Base-by-base conservation (phyloP, 64 coral and sea anemone species). In the Orbicella faveolata region DNA sequence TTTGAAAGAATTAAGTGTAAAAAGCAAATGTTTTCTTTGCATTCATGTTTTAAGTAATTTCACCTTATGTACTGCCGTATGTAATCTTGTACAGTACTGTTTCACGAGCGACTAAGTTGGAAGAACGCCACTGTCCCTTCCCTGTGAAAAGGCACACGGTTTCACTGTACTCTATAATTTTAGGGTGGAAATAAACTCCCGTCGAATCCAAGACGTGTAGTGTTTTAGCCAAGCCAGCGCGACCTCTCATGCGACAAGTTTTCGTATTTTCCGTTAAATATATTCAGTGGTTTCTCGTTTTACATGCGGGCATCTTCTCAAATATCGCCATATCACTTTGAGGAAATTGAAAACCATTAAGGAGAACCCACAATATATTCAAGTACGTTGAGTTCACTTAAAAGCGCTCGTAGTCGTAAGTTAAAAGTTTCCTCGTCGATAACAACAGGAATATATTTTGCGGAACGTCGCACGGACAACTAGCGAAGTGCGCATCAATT, bases 301-400 rank as follows among this genome's bases (percentile, higher is more conserved):
- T 95, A 95, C 94, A 95, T 84, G 74, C 94, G 90, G 87, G 75
- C 77, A 75, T 75, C 78, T 96, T 96, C 95, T 96, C 95, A 96
- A 89, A 96, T 96, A 90, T 90, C 95, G 84, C 87, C 90, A 94
- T 96, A 94, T 94, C 95, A 96, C 90, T 90, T 89, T 55, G 57
- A 83, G 89, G 92, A 96, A 94, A 96, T 94, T 86, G 89, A 93
- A 94, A 96, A 96, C 95, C 95, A 89, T 91, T 90, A 87, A 81
- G 87, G 68, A 79, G 75, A 94, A 78, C 79, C 92, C 92, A 83
- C 92, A 94, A 94, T 94, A 83, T 83, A 89, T 89, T 89, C 78
- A 94, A 94, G 92, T 94, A 89, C 70, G 79, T 61, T 70, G 79
- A 84, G 79, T 94, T 89, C 87, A 94, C 89, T 89, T 84, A 75